phyloP scores from a whole-genome alignment of 2,113 vertebrate genomes.

The Scomber scombrus region DNA sequence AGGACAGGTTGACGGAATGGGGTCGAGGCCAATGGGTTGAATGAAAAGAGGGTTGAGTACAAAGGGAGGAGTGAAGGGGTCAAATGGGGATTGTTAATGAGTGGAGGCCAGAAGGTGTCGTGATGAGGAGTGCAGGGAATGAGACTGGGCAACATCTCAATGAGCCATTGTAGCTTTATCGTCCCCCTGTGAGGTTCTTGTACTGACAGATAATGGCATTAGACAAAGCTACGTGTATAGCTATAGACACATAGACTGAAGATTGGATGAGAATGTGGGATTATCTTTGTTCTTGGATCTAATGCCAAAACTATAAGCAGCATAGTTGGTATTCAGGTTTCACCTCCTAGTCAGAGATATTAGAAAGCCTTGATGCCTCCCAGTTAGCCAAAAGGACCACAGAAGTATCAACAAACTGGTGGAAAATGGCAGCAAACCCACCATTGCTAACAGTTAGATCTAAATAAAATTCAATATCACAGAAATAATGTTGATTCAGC shows the following conservation, averaged over 20 bases:
- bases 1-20: neutral
- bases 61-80: neutral
- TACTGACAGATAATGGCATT: neutral
- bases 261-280: neutral
- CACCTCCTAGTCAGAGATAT: no score
- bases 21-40: conserved; percentile 21
- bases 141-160: neutral
- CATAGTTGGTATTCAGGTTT: no score
- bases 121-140: neutral
- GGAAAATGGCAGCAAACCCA: neutral
- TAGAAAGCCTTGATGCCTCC: no score
- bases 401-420: neutral
- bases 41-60: conserved; percentile 6
- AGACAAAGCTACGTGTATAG: no score
- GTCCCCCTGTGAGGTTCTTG: neutral
- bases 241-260: no score
- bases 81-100: neutral
- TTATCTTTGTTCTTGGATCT: no score
- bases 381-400: no score
- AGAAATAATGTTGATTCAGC: no score
- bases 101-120: neutral
- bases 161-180: neutral
- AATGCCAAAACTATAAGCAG: no score
- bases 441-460: neutral
- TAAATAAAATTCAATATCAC: neutral